phyloP scores from a whole-genome alignment of 2,888 invertebrate species.

The Nebria brevicollis region DNA sequence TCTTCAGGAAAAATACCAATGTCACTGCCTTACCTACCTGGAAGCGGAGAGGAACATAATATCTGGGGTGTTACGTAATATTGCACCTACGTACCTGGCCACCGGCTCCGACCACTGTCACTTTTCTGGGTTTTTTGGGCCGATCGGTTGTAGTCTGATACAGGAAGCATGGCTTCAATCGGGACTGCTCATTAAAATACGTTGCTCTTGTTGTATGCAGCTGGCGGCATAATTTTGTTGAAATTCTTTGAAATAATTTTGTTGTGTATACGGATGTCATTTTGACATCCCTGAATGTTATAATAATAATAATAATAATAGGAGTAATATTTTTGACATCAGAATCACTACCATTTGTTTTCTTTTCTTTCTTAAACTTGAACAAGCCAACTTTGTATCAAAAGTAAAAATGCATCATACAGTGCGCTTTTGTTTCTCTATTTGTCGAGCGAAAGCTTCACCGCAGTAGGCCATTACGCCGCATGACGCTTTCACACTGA shows the following conservation, averaged over 20 bases:
- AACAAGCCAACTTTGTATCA: no score
- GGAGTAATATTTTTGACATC: no score
- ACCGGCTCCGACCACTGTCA: constrained; percentile 23
- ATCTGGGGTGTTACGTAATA: not conserved
- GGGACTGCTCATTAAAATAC: not conserved
- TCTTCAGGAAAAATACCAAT: not conserved
- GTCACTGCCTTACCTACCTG: not conserved
- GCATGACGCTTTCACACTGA: not conserved
- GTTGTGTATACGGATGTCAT: not conserved
- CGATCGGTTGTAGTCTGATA: not conserved
- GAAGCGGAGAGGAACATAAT: not conserved
- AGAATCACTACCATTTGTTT: no score
- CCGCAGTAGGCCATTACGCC: not conserved
- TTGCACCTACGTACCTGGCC: not conserved
- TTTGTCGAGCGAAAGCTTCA: constrained; percentile 17
- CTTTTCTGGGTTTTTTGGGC: constrained; percentile 22
- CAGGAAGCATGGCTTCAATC: not conserved
- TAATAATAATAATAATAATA: no score
- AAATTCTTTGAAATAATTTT: not conserved
- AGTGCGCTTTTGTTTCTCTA: not conserved
- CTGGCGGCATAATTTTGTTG: not conserved
- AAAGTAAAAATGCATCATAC: no score
- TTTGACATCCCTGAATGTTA: not conserved
- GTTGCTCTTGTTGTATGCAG: not conserved
- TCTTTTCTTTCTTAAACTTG: no score